Evolutionary conservation across 2,888 invertebrate genomes (phyloP).

Genomic region (Osmoderma eremita): DNA sequence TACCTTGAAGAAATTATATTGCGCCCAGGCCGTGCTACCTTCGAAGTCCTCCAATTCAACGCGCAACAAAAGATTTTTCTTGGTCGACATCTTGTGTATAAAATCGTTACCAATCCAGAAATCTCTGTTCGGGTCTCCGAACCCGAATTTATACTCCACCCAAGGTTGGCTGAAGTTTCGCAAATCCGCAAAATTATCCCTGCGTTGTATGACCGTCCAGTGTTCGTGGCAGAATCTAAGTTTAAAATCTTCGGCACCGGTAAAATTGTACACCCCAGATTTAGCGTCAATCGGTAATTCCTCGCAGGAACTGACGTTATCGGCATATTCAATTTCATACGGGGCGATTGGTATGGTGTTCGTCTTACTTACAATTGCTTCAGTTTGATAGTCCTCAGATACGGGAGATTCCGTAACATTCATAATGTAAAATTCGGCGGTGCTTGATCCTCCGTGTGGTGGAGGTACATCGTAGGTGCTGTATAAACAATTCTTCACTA

Average conservation of each 20-base stretch:
- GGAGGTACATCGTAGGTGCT: neutral
- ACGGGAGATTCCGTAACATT: no score
- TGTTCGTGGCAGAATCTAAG: conserved; percentile 56
- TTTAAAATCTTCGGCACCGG: conserved; percentile 29
- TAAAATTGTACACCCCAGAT: conserved; percentile 62
- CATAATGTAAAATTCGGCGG: neutral
- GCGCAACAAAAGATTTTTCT: conserved; percentile 63
- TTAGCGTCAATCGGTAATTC: conserved; percentile 58
- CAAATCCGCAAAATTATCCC: conserved; percentile 60
- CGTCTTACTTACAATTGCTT: no score
- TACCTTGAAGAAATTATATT: conserved; percentile 64
- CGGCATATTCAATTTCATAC: conserved; percentile 15
- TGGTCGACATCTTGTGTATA: conserved; percentile 63
- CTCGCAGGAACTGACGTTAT: conserved; percentile 55
- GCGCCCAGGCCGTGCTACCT: conserved; percentile 64
- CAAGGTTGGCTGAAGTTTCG: conserved; percentile 68
- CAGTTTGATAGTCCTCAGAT: no score
- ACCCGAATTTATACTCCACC: conserved; percentile 69
- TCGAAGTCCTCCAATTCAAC: conserved; percentile 67
- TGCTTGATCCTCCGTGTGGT: conserved; percentile 18
- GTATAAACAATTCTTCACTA: conserved; percentile 31
- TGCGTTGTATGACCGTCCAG: conserved; percentile 68
- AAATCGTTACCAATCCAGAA: conserved; percentile 72
- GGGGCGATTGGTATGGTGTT: neutral
- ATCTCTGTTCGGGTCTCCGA: conserved; percentile 66